Evolutionary conservation across 2,888 invertebrate genomes (phyloP).

Genomic region (Prosapia bicincta): DNA sequence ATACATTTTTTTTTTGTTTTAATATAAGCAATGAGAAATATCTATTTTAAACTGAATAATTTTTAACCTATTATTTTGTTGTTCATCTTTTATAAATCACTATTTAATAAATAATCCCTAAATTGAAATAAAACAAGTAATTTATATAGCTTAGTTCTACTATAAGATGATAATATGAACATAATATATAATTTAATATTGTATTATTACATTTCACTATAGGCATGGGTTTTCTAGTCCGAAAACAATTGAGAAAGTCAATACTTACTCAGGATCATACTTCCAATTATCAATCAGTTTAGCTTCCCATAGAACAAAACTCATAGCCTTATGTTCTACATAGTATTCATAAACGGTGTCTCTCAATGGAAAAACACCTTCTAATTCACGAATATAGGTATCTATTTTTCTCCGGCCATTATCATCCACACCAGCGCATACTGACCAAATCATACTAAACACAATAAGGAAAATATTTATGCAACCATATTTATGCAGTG

Average conservation of each 20-base stretch:
- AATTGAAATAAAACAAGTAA: too few relatives aligned
- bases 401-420: slow-evolving; percentile 74
- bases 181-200: slow-evolving; percentile 78
- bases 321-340: slow-evolving; percentile 68
- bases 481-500: too few relatives aligned
- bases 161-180: slow-evolving; percentile 68
- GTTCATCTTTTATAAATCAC: too few relatives aligned
- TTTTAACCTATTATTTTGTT: too few relatives aligned
- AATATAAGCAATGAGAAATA: too few relatives aligned
- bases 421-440: slow-evolving; percentile 77
- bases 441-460: slow-evolving; percentile 85
- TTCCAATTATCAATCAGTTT: slow-evolving; percentile 71
- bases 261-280: slow-evolving; percentile 58
- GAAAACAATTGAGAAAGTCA: slow-evolving; percentile 62
- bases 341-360: slow-evolving; percentile 88
- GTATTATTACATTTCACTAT: slow-evolving; percentile 81
- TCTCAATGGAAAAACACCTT: slow-evolving; percentile 77
- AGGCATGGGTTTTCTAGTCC: slow-evolving; percentile 80
- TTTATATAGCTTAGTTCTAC: too few relatives aligned
- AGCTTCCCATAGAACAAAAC: slow-evolving; percentile 77
- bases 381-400: slow-evolving; percentile 72
- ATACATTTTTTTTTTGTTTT: too few relatives aligned
- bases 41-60: too few relatives aligned
- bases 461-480: slow-evolving; percentile 65
- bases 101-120: too few relatives aligned